phyloP scores from a whole-genome alignment of 2,888 invertebrate species.

The Lithophane ornitopus region DNA sequence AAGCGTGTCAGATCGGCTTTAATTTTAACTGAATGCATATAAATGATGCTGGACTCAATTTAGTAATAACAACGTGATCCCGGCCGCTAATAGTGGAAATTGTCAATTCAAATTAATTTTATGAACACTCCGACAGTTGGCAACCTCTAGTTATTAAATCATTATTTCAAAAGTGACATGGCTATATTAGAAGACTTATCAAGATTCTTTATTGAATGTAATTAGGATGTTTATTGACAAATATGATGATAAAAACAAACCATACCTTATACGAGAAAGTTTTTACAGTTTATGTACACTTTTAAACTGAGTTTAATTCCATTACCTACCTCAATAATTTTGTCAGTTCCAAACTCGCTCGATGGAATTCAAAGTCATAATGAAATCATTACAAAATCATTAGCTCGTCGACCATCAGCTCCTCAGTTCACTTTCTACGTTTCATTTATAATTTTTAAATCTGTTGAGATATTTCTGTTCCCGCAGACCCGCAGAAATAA shows the following conservation, averaged over 20 bases:
- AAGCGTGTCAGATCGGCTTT: background rate
- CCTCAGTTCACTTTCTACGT: background rate
- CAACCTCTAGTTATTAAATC: conserved; percentile 10
- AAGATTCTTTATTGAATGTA: background rate
- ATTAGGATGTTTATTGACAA: background rate
- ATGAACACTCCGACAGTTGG: conserved; percentile 42
- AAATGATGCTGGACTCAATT: conserved; percentile 32
- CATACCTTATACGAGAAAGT: background rate
- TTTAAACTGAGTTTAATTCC: conserved; percentile 23
- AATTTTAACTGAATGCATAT: conserved; percentile 34
- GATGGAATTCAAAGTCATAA: conserved; percentile 2
- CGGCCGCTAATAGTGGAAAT: conserved; percentile 32
- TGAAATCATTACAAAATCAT: conserved; percentile 28
- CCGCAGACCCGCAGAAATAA: conserved; percentile 15
- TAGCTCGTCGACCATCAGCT: background rate
- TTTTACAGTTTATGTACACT: background rate
- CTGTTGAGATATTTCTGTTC: conserved; percentile 11
- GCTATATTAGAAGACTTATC: background rate
- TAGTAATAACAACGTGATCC: conserved; percentile 35
- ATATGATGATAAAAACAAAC: background rate
- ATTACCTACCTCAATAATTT: conserved; percentile 10
- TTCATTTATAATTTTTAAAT: conserved; percentile 15
- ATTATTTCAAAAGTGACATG: conserved; percentile 6
- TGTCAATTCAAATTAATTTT: conserved; percentile 55
- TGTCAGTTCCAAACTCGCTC: conserved; percentile 6